Evolutionary conservation across 1,140 invertebrate genomes (phyloP).

Genomic region (Ganaspis sp.): DNA sequence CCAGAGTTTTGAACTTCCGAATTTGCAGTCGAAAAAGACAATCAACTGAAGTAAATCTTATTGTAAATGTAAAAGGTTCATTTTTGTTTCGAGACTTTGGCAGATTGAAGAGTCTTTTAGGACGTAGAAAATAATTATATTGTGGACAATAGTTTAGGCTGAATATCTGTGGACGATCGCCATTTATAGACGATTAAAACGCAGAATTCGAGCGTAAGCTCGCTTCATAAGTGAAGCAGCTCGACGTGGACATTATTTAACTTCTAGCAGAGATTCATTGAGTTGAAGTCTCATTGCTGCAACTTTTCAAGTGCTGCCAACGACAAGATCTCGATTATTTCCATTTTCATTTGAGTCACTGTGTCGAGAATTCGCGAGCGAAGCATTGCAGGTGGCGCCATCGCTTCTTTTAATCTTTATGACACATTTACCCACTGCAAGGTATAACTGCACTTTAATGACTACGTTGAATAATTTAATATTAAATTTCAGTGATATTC

Average conservation of each 20-base stretch:
- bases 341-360: neutral
- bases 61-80: too few relatives aligned
- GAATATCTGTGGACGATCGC: too few relatives aligned
- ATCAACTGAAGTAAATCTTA: too few relatives aligned
- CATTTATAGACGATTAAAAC: slow-evolving; percentile 2
- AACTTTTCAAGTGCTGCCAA: slow-evolving; percentile 24
- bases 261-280: neutral
- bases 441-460: slow-evolving; percentile 38
- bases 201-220: neutral
- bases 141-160: neutral
- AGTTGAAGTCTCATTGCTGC: slow-evolving; percentile 5
- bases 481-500: slow-evolving; percentile 43
- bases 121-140: neutral
- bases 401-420: slow-evolving; percentile 30
- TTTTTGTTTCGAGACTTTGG: too few relatives aligned
- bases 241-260: slow-evolving; percentile 19
- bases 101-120: too few relatives aligned
- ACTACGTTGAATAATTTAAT: slow-evolving; percentile 49
- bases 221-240: slow-evolving; percentile 25
- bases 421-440: neutral
- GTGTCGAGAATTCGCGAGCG: neutral
- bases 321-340: slow-evolving; percentile 25
- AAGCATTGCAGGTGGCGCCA: neutral
- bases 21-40: too few relatives aligned
- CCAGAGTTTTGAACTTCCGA: too few relatives aligned